Evolutionary conservation across 1,140 invertebrate species (phyloP).

Genomic region (Drosophila bocki): DNA sequence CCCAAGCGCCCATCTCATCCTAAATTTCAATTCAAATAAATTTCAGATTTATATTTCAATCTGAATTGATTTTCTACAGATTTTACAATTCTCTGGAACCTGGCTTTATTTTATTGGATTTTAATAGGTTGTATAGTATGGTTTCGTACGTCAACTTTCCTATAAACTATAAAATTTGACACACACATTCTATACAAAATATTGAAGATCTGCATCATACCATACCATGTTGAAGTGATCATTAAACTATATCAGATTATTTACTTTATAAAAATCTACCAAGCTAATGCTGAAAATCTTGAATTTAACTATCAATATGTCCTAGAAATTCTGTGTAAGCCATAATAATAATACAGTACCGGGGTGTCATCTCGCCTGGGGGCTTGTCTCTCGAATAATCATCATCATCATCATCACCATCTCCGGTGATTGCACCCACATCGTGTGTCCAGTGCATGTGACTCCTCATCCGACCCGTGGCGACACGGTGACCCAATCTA

Average conservation of each 20-base stretch:
- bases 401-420: neutral
- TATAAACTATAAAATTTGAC: neutral
- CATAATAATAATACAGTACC: neutral
- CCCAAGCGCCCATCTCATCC: neutral
- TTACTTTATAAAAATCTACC: neutral
- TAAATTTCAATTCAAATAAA: neutral
- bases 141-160: too few relatives aligned
- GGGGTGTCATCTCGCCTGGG: neutral
- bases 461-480: conserved; percentile 12
- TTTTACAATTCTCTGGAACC: too few relatives aligned
- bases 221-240: neutral
- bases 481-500: conserved; percentile 51
- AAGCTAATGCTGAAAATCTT: neutral
- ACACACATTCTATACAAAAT: neutral
- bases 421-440: conserved; percentile 13
- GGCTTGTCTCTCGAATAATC: conserved; percentile 5
- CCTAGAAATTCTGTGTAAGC: neutral
- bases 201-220: neutral
- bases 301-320: neutral
- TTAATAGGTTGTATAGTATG: too few relatives aligned
- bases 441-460: conserved; percentile 30
- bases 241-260: neutral
- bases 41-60: neutral
- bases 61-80: too few relatives aligned
- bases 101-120: too few relatives aligned